Evolutionary conservation across 1,140 invertebrate species (phyloP).

Genomic region (Cecropterus lyciades): DNA sequence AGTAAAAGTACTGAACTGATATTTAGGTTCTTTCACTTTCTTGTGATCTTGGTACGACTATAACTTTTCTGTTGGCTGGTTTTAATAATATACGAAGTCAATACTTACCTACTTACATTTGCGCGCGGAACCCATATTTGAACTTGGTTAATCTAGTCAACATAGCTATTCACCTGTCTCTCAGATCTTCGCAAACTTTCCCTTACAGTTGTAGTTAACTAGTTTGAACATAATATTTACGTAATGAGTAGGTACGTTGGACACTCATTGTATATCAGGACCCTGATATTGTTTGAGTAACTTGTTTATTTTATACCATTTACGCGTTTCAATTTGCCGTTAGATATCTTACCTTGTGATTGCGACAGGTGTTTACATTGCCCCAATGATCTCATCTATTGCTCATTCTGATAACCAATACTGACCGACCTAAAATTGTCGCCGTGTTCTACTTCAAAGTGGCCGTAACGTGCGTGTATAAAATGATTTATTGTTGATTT

Average conservation of each 20-base stretch:
- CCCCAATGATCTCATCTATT: conserved; percentile 44
- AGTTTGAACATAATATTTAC: not conserved
- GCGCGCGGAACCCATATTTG: not conserved
- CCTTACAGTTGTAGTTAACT: not conserved
- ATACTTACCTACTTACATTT: too few species aligned
- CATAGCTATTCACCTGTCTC: not conserved
- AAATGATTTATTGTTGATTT: not conserved
- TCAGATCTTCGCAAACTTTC: not conserved
- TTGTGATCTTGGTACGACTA: too few species aligned
- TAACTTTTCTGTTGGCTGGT: too few species aligned
- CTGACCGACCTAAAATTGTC: conserved; percentile 11
- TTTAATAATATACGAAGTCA: too few species aligned
- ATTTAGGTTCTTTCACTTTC: too few species aligned
- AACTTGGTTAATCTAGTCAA: not conserved
- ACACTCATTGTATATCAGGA: conserved; percentile 2
- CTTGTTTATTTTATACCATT: conserved; percentile 20
- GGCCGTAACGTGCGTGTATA: conserved; percentile 2
- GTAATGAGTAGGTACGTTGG: not conserved
- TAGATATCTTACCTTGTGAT: conserved; percentile 28
- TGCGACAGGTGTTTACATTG: conserved; percentile 39
- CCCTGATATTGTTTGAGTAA: conserved; percentile 16
- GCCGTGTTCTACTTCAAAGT: conserved; percentile 5
- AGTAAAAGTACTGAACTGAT: too few species aligned
- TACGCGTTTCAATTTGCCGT: conserved; percentile 21
- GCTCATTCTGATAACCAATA: conserved; percentile 38